Conservation (phyloP, 2,113 vertebrate genomes). For the Aleadryas rufinucha region DNA sequence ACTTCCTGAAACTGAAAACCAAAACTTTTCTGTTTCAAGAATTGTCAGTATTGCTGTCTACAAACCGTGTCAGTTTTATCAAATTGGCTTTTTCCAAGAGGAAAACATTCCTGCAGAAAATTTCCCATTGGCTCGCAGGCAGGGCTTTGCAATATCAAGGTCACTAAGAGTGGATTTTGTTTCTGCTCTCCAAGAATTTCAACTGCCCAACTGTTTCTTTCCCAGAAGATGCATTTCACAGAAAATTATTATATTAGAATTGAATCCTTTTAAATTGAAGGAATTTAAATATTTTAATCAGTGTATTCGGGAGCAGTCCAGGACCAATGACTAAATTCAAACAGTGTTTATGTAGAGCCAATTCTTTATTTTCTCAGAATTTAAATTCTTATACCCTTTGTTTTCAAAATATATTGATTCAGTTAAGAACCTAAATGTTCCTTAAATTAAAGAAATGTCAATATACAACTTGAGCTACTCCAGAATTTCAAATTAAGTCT, state of each 20-base stretch:
- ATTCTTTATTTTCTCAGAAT: not conserved
- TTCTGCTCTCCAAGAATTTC: conserved; percentile 11
- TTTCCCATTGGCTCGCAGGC: not conserved
- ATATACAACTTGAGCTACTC: not conserved
- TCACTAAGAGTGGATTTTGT: not conserved
- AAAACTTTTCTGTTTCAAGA: not conserved
- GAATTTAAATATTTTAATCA: not conserved
- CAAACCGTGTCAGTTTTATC: not conserved
- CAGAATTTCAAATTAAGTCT: not conserved
- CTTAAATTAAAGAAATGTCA: not conserved
- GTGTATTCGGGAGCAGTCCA: not conserved
- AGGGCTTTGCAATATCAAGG: not conserved
- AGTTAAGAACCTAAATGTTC: not conserved
- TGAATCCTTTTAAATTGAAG: not conserved
- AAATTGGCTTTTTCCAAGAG: not conserved
- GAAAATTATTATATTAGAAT: not conserved
- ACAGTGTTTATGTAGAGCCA: rapidly evolving
- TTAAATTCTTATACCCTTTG: not conserved
- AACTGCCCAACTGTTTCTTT: not conserved
- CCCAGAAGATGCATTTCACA: not conserved
- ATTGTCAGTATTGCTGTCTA: not conserved
- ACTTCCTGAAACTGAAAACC: not conserved
- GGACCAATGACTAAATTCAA: not conserved
- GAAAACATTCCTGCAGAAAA: not conserved
- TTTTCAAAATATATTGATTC: not conserved